phyloP scores from a whole-genome alignment of 2,113 vertebrate genomes.

The Apodemus speciosus region DNA sequence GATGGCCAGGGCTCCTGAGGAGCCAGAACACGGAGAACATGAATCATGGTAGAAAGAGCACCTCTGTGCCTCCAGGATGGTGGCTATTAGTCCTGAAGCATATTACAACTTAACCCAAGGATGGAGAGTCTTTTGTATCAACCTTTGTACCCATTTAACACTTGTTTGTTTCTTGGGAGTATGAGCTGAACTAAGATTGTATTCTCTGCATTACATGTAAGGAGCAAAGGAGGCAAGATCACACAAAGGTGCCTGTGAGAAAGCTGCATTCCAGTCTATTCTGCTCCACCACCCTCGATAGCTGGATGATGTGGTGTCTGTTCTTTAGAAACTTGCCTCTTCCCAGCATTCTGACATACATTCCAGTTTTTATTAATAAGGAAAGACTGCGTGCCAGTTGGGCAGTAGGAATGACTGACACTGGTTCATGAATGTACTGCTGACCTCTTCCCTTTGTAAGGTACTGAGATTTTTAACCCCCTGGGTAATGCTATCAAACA shows the following conservation, averaged over 20 bases:
- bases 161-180: not conserved
- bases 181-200: not conserved
- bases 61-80: not conserved
- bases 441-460: not conserved
- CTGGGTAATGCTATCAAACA: conserved; percentile 13
- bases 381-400: not conserved
- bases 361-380: not conserved
- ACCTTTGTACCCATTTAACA: not conserved
- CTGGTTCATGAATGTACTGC: not conserved
- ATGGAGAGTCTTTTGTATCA: not conserved
- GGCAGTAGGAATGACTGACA: not conserved
- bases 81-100: not conserved
- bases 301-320: not conserved
- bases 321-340: not conserved
- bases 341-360: not conserved
- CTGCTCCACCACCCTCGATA: not conserved
- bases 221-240: rapidly evolving
- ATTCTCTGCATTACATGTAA: not conserved
- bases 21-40: not conserved
- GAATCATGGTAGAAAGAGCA: not conserved
- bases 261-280: not conserved
- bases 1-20: not conserved
- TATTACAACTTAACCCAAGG: not conserved
- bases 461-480: not conserved
- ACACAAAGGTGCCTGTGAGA: not conserved